These are phyloP conservation scores for Dunckerocampus dactyliophorus DNA, from an alignment of 2,113 vertebrate genomes.

Conservation along the genomic window DNA sequence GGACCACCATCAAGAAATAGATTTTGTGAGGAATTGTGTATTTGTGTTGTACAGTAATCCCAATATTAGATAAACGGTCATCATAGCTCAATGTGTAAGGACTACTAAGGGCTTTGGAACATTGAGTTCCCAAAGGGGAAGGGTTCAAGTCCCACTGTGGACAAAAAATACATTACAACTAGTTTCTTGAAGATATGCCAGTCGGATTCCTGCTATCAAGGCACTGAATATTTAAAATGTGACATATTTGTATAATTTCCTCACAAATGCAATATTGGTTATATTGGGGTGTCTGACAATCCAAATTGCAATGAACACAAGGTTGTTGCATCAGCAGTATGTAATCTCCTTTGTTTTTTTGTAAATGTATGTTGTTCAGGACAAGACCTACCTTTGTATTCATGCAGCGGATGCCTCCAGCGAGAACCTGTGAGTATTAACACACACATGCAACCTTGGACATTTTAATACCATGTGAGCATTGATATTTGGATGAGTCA, in stretches of 20 bases:
- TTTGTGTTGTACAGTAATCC: neutral
- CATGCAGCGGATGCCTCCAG: conserved; percentile 80
- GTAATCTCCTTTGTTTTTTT: neutral
- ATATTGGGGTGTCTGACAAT: neutral
- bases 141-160: too few species aligned
- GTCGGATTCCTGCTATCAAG: too few species aligned
- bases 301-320: neutral
- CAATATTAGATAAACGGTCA: neutral
- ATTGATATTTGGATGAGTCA: conserved; percentile 28
- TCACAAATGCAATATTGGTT: neutral
- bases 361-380: conserved; percentile 61
- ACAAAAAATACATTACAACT: too few species aligned
- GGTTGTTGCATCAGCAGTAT: neutral
- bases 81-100: too few species aligned
- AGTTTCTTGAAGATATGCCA: too few species aligned
- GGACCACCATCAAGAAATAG: neutral
- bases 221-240: too few species aligned
- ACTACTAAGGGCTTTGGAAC: too few species aligned
- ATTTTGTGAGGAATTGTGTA: neutral
- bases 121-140: too few species aligned
- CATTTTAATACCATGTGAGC: neutral
- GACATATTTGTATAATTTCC: neutral
- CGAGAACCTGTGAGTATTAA: conserved; percentile 81
- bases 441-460: neutral
- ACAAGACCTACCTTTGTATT: conserved; percentile 85